Percentiles rank a stretch among this genome's conserved stretches.
Evolutionary conservation across 2,113 vertebrate species (phyloP).

Genomic region (Bombycilla garrulus): DNA sequence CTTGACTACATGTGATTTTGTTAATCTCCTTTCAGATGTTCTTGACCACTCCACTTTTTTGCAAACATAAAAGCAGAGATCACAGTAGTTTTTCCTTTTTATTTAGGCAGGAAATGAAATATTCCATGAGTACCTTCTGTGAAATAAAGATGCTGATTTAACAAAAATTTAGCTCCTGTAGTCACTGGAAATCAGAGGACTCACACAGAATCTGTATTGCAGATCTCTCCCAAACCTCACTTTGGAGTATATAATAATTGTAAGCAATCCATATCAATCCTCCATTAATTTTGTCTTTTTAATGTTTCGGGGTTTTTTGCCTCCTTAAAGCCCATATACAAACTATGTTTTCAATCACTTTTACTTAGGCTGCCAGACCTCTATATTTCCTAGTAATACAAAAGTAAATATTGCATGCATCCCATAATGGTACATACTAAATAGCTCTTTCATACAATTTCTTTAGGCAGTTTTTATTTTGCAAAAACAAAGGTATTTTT

Average conservation of each 20-base stretch:
- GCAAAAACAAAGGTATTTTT: background rate
- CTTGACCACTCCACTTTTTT: background rate
- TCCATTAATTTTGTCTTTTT: background rate
- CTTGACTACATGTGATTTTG: background rate
- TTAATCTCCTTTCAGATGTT: slow-evolving; percentile 15
- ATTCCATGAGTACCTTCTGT: background rate
- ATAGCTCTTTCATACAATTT: background rate
- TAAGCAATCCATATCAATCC: background rate
- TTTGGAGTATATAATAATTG: background rate
- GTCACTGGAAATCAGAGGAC: background rate
- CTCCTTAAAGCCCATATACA: background rate
- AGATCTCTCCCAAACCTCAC: background rate
- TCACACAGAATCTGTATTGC: background rate
- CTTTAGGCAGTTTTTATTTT: background rate
- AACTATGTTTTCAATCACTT: background rate
- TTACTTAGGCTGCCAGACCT: background rate
- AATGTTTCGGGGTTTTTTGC: background rate
- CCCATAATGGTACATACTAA: too few species aligned
- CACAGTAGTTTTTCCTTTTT: background rate
- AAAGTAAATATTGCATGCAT: background rate
- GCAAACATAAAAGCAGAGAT: slow-evolving; percentile 15
- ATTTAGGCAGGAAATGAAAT: background rate
- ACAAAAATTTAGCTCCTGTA: background rate
- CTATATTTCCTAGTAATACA: background rate
- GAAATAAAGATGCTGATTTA: background rate